Evolutionary conservation across 2,888 invertebrate genomes (phyloP).

Genomic region (Leucoma salicis): DNA sequence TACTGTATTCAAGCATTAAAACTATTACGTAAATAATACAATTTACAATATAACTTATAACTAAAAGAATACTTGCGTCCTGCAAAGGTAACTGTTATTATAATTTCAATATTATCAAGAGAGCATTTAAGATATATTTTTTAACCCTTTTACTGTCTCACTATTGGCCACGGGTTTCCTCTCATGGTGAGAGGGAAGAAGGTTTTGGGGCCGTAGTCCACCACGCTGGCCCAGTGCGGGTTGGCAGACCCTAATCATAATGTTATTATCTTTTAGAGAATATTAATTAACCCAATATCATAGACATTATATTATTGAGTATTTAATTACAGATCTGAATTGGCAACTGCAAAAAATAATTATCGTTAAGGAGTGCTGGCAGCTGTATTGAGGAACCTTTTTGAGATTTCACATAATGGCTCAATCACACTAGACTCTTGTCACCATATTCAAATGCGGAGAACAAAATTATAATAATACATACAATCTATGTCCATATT

Average conservation of each 20-base stretch:
- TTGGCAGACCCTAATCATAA: slow-evolving; percentile 47
- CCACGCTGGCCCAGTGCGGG: too few species aligned
- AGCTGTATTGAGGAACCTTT: too few species aligned
- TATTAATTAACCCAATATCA: too few species aligned
- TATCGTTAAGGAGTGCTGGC: too few species aligned
- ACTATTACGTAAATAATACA: slow-evolving; percentile 64
- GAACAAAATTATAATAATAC: background rate
- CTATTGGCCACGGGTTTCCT: too few species aligned
- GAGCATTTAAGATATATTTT: slow-evolving; percentile 75
- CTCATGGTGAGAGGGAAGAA: too few species aligned
- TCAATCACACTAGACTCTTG: slow-evolving; percentile 2
- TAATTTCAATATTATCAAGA: slow-evolving; percentile 75
- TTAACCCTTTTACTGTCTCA: too few species aligned
- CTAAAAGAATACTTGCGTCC: slow-evolving; percentile 80
- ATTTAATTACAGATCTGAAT: slow-evolving; percentile 34
- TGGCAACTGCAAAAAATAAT: slow-evolving; percentile 14
- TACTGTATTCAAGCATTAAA: slow-evolving; percentile 54
- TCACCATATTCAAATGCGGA: background rate
- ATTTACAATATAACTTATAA: slow-evolving; percentile 70
- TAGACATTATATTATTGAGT: too few species aligned
- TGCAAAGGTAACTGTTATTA: slow-evolving; percentile 79
- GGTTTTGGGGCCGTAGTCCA: too few species aligned
- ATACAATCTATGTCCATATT: background rate
- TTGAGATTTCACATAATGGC: slow-evolving; percentile 24
- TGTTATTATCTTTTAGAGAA: slow-evolving; percentile 43